Percentiles rank a stretch among this genome's conserved stretches.
These are phyloP conservation scores for Pollenia angustigena DNA, from an alignment of 2,888 invertebrate species.

Conservation along the genomic window DNA sequence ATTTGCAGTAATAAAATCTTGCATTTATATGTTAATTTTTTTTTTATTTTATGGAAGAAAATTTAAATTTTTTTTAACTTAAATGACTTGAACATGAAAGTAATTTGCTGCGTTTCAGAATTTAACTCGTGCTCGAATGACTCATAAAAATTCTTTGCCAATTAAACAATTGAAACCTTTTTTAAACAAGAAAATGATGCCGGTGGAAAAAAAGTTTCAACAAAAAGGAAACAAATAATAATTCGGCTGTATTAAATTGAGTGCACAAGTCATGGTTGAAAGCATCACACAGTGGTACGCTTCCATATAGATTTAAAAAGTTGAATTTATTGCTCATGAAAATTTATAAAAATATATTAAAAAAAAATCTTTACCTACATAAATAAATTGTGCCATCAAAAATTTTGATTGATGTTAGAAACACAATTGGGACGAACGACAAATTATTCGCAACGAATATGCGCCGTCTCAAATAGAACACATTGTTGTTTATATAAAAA, in stretches of 20 bases:
- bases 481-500: no score
- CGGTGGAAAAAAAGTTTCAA: not conserved
- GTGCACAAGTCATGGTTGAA: constrained; percentile 62
- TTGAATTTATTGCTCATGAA: no score
- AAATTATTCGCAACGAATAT: no score
- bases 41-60: not conserved
- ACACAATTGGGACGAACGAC: no score
- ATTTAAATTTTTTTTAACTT: not conserved
- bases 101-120: no score
- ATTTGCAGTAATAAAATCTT: constrained; percentile 26
- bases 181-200: constrained; percentile 2
- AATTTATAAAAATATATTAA: no score
- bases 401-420: no score
- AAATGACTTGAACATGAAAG: not conserved
- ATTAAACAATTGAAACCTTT: not conserved
- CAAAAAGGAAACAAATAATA: constrained; percentile 31
- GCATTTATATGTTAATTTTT: not conserved
- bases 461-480: no score
- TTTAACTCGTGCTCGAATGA: not conserved
- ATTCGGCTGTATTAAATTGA: constrained; percentile 61
- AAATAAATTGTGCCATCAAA: no score
- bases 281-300: no score
- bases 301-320: no score
- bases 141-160: constrained; percentile 9
- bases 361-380: no score